Conservation (phyloP, 2,797 vertebrate species). For the Bradypodion pumilum region DNA sequence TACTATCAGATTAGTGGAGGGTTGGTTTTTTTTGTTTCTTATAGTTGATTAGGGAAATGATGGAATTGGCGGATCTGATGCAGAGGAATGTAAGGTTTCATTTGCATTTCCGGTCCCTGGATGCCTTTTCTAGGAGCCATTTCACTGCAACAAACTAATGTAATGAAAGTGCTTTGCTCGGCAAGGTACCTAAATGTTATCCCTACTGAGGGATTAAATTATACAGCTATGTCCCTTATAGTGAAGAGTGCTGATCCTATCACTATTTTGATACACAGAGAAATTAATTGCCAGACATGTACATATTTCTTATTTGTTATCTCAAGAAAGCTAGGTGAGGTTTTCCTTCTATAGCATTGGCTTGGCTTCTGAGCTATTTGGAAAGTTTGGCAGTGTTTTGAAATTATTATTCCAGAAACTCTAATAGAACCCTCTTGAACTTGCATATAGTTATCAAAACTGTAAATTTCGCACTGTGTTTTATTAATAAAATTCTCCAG, state of each 20-base stretch:
- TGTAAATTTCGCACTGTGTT: conserved; percentile 35
- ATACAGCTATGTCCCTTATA: conserved; percentile 13
- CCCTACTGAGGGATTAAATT: conserved; percentile 19
- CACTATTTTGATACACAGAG: not conserved
- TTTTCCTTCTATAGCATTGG: not conserved
- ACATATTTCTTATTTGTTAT: conserved; percentile 32
- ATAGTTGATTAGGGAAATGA: not conserved
- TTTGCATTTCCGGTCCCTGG: conserved; percentile 7
- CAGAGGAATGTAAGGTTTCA: not conserved
- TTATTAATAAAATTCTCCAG: conserved; percentile 52
- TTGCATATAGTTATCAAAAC: conserved; percentile 42
- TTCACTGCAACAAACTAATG: not conserved
- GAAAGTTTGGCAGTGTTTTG: conserved; percentile 36
- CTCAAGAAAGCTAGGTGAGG: not conserved
- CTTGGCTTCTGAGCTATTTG: conserved; percentile 7
- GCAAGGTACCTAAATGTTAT: conserved; percentile 21
- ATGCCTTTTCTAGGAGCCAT: not conserved
- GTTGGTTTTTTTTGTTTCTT: not conserved
- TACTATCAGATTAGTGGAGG: not conserved
- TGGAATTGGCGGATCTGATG: not conserved
- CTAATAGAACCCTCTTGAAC: conserved; percentile 25
- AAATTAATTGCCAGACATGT: conserved; percentile 5
- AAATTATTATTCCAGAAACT: conserved; percentile 47
- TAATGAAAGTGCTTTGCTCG: conserved; percentile 6
- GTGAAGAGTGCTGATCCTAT: not conserved